phyloP scores from a whole-genome alignment of 2,113 vertebrate species.

The Abramis brama region DNA sequence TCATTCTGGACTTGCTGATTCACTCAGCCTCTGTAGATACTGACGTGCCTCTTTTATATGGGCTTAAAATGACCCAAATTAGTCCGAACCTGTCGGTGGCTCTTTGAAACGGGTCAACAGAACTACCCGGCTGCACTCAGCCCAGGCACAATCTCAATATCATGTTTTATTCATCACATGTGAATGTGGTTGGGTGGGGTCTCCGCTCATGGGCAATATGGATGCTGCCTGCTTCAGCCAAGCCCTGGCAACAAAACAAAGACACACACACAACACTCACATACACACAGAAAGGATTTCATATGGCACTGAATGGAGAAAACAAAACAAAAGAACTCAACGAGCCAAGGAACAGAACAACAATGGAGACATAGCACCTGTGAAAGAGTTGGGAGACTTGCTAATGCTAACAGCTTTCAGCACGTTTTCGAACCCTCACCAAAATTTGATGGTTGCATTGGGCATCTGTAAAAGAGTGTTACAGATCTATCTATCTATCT shows the following conservation, averaged over 20 bases:
- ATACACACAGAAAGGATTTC: constrained; percentile 54
- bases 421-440: not conserved
- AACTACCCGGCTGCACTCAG: constrained; percentile 49
- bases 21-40: constrained; percentile 15
- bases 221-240: constrained; percentile 64
- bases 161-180: constrained; percentile 75
- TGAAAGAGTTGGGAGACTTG: not conserved
- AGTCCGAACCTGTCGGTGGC: constrained; percentile 23
- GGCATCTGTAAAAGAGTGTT: not conserved
- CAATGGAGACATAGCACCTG: constrained; percentile 17
- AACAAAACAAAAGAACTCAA: constrained; percentile 12
- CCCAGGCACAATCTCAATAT: constrained; percentile 62
- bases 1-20: constrained; percentile 44
- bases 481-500: too few relatives aligned
- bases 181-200: constrained; percentile 64
- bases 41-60: constrained; percentile 10
- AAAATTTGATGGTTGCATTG: not conserved
- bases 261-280: constrained; percentile 56
- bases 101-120: constrained; percentile 31
- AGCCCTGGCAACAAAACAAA: constrained; percentile 68
- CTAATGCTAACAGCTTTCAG: not conserved
- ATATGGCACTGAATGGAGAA: constrained; percentile 13
- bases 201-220: constrained; percentile 64
- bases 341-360: constrained; percentile 34
- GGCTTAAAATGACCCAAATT: constrained; percentile 32